Evolutionary conservation across 2,113 vertebrate species (phyloP).

Genomic region (Poeciliopsis prolifica): DNA sequence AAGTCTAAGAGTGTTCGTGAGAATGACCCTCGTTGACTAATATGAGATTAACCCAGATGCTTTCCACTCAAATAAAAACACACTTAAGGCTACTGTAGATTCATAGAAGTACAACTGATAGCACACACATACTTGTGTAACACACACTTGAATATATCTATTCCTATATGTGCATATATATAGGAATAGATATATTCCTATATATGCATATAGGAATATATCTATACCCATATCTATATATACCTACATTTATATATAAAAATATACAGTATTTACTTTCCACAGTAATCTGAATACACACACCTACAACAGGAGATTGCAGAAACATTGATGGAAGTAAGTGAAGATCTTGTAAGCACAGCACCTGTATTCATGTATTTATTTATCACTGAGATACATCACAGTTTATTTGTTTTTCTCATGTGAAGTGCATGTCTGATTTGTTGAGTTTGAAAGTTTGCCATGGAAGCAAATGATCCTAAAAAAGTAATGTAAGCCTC

Average conservation of each 20-base stretch:
- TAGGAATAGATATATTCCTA: no score
- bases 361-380: background rate
- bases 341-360: constrained; percentile 1
- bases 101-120: constrained; percentile 26
- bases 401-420: background rate
- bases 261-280: no score
- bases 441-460: background rate
- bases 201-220: no score
- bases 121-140: constrained; percentile 17
- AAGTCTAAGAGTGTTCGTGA: constrained; percentile 70
- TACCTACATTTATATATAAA: no score
- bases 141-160: background rate
- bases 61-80: constrained; percentile 59
- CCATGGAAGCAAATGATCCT: background rate
- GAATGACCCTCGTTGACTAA: constrained; percentile 76
- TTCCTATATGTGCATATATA: no score
- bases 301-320: constrained; percentile 6
- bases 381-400: background rate
- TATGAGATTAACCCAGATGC: constrained; percentile 80
- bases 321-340: constrained; percentile 3
- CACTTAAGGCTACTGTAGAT: constrained; percentile 29
- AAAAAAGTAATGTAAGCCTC: background rate
- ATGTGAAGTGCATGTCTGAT: background rate
- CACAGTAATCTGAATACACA: background rate
- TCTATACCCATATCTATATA: no score